Conservation (phyloP, 2,888 invertebrate species). For the Formica aserva region DNA sequence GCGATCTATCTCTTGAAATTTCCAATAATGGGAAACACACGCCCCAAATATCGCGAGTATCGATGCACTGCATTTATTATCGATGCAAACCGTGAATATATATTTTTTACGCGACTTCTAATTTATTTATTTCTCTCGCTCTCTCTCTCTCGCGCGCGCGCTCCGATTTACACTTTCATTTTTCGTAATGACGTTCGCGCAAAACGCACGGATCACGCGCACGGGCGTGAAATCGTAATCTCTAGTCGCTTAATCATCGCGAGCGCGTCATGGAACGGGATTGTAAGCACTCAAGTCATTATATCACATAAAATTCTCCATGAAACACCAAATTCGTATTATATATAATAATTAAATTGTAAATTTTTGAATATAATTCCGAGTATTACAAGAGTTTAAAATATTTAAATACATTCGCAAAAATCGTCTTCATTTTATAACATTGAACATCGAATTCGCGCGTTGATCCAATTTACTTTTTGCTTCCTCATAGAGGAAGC, state of each 20-base stretch:
- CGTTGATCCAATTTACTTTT: not conserved
- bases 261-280: slow-evolving; percentile 13
- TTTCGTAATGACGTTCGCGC: slow-evolving; percentile 49
- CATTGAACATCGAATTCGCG: not conserved
- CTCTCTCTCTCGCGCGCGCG: not conserved
- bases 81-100: not conserved
- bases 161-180: slow-evolving; percentile 56
- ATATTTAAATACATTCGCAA: not conserved
- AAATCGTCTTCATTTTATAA: not conserved
- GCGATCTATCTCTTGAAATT: slow-evolving; percentile 36
- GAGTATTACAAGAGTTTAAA: not conserved
- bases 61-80: slow-evolving; percentile 39
- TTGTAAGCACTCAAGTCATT: slow-evolving; percentile 22
- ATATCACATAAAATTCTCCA: not conserved
- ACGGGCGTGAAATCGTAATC: slow-evolving; percentile 55
- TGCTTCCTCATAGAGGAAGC: too few relatives aligned
- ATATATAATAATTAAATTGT: not conserved
- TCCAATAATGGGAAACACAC: slow-evolving; percentile 40
- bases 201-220: slow-evolving; percentile 49
- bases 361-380: not conserved
- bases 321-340: not conserved
- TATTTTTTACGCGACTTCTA: not conserved
- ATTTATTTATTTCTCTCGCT: not conserved
- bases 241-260: slow-evolving; percentile 45
- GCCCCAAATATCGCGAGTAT: slow-evolving; percentile 28